phyloP scores from a whole-genome alignment of 1,140 invertebrate species.

The Nasonia longicornis region DNA sequence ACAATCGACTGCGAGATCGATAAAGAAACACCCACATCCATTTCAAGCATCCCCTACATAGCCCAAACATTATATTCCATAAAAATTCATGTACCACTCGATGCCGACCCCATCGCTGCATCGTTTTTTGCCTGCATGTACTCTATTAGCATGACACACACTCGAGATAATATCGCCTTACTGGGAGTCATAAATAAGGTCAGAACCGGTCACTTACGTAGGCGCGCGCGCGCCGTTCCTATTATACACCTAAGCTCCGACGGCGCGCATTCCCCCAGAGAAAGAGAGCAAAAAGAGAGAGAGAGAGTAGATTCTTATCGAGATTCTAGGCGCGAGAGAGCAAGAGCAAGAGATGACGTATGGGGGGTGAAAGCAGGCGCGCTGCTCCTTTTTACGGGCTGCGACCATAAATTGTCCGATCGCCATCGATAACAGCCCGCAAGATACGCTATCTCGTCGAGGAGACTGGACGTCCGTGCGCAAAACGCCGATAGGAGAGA shows the following conservation, averaged over 20 bases:
- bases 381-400: slow-evolving; percentile 50
- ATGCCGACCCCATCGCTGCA: not conserved
- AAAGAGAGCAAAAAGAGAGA: not conserved
- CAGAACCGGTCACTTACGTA: slow-evolving; percentile 29
- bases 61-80: slow-evolving; percentile 38
- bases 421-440: slow-evolving; percentile 65
- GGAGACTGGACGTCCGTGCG: slow-evolving; percentile 38
- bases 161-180: slow-evolving; percentile 43
- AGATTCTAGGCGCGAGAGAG: not conserved
- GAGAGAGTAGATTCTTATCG: slow-evolving; percentile 46
- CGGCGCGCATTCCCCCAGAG: not conserved
- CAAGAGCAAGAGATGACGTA: slow-evolving; percentile 42
- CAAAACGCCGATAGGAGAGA: slow-evolving; percentile 23
- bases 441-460: slow-evolving; percentile 62
- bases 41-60: not conserved
- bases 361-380: slow-evolving; percentile 51
- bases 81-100: slow-evolving; percentile 41
- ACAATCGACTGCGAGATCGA: not conserved
- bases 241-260: not conserved
- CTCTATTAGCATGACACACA: slow-evolving; percentile 47
- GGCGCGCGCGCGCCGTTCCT: not conserved
- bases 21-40: not conserved
- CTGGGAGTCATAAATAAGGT: slow-evolving; percentile 40
- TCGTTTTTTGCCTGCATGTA: slow-evolving; percentile 19
- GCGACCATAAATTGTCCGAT: slow-evolving; percentile 62